phyloP scores from a whole-genome alignment of 2,113 vertebrate genomes.

The Dasyurus viverrinus region DNA sequence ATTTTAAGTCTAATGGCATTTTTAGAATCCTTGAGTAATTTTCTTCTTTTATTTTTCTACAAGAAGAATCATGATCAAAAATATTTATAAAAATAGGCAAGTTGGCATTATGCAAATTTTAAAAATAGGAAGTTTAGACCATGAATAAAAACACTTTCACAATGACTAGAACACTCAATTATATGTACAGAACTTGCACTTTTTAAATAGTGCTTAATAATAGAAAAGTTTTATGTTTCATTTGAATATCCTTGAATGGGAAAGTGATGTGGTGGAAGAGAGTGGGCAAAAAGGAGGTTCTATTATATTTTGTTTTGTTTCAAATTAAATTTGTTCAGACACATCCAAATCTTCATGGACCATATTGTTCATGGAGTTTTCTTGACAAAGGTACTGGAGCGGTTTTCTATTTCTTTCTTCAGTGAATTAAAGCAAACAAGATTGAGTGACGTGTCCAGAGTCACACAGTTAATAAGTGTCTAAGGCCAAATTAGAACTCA shows the following conservation, averaged over 20 bases:
- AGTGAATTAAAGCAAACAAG: no score
- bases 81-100: constrained; percentile 56
- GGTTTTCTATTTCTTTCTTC: not conserved
- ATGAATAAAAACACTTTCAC: constrained; percentile 38
- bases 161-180: constrained; percentile 57
- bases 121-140: constrained; percentile 51
- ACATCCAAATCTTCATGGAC: not conserved
- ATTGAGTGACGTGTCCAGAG: no score
- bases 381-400: not conserved
- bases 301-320: constrained; percentile 16
- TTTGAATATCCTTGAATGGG: not conserved
- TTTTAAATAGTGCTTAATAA: constrained; percentile 24
- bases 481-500: not conserved
- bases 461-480: not conserved
- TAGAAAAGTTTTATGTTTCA: constrained; percentile 3
- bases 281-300: not conserved
- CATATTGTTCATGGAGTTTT: not conserved
- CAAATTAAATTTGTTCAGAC: not conserved
- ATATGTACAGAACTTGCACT: not conserved
- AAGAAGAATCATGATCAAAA: constrained; percentile 42
- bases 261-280: not conserved
- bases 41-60: constrained; percentile 17
- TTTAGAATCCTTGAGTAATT: constrained; percentile 18
- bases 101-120: constrained; percentile 6
- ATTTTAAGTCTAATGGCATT: not conserved